phyloP scores from a whole-genome alignment of 2,888 invertebrate species.

The Drosophila cognata region DNA sequence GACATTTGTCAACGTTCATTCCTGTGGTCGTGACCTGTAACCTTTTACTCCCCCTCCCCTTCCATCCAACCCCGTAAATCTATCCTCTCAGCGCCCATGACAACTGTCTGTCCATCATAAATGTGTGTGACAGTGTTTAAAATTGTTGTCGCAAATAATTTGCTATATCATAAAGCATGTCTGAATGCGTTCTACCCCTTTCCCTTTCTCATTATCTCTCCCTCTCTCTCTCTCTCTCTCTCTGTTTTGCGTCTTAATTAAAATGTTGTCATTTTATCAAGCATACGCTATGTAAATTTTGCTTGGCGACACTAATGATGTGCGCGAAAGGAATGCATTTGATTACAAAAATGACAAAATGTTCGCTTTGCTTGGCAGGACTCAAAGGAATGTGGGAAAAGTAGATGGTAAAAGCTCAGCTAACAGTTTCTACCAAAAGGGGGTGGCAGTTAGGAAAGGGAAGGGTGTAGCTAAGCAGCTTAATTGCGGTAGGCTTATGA shows the following conservation, averaged over 20 bases:
- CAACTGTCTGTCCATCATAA: constrained; percentile 57
- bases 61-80: neutral
- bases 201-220: no score
- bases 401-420: constrained; percentile 30
- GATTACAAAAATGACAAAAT: constrained; percentile 36
- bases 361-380: constrained; percentile 6
- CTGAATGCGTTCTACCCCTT: neutral
- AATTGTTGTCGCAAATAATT: constrained; percentile 24
- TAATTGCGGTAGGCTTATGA: constrained; percentile 48
- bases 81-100: constrained; percentile 16
- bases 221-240: neutral
- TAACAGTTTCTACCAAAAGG: neutral
- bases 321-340: constrained; percentile 22
- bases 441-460: neutral
- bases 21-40: constrained; percentile 38
- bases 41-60: neutral
- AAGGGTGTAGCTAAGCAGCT: constrained; percentile 26
- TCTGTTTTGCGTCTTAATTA: constrained; percentile 17
- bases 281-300: constrained; percentile 28
- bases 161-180: constrained; percentile 10
- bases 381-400: constrained; percentile 20
- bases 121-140: constrained; percentile 27
- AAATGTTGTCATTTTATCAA: constrained; percentile 18
- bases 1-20: constrained; percentile 54
- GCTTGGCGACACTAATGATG: constrained; percentile 20